Evolutionary conservation across 2,888 invertebrate genomes (phyloP).

Genomic region (Arrhopalites spinosus): DNA sequence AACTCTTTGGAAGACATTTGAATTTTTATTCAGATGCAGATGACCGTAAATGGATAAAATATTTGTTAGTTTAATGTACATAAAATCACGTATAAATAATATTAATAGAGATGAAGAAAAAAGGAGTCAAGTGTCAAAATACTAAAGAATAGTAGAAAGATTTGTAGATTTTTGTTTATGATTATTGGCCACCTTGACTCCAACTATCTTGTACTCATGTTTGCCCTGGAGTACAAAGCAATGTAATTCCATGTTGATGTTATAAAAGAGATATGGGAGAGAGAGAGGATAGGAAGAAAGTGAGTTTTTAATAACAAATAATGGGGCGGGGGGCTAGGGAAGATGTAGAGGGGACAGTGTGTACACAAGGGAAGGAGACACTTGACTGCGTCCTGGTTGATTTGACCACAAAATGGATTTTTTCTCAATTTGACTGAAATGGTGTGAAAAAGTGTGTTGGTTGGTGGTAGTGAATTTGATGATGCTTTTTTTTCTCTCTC

Average conservation of each 20-base stretch:
- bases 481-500: constrained; percentile 7
- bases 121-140: no score
- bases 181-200: no score
- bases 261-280: not conserved
- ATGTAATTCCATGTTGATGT: not conserved
- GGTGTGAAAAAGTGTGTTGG: constrained; percentile 28
- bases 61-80: no score
- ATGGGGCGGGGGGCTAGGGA: constrained; percentile 1
- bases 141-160: no score
- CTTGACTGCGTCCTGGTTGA: constrained; percentile 34
- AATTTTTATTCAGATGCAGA: no score
- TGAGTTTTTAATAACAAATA: constrained; percentile 14
- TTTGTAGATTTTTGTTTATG: no score
- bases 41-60: no score
- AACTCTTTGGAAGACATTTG: no score
- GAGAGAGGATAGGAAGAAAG: not conserved
- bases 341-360: not conserved
- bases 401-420: constrained; percentile 34
- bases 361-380: not conserved
- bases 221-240: not conserved
- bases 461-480: not conserved
- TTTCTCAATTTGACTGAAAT: constrained; percentile 36
- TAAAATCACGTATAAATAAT: no score
- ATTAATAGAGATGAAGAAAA: no score
- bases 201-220: no score